Percentiles rank a stretch among this genome's conserved stretches.
phyloP scores from a whole-genome alignment of 2,113 vertebrate species.

The Hemiprocne comata region DNA sequence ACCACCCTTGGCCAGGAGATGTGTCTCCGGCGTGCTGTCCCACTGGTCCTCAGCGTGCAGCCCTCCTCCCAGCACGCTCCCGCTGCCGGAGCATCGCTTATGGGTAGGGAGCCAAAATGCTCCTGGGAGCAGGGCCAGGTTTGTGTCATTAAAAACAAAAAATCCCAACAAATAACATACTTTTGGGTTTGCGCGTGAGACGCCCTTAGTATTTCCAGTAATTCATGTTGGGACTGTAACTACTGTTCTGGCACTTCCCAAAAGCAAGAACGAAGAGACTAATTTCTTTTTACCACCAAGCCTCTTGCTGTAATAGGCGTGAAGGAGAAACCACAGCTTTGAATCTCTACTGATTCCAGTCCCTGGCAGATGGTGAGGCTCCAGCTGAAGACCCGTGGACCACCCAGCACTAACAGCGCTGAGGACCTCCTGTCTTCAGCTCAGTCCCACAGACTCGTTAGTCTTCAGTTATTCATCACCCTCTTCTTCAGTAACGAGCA shows the following conservation, averaged over 20 bases:
- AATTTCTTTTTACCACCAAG: neutral
- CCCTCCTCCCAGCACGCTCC: neutral
- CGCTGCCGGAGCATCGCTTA: accelerated
- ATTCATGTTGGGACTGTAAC: neutral
- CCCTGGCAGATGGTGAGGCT: neutral
- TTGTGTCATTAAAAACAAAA: constrained; percentile 40
- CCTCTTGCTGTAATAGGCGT: neutral
- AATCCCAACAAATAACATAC: constrained; percentile 13
- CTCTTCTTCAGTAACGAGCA: neutral
- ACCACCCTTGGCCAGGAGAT: accelerated
- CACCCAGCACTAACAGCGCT: neutral
- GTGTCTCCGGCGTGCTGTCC: accelerated
- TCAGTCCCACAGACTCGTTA: neutral
- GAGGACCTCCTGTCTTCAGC: neutral
- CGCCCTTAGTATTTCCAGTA: constrained; percentile 26
- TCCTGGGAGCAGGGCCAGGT: constrained; percentile 18
- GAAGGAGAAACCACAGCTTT: neutral
- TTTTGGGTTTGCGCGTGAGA: neutral
- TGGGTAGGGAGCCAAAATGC: neutral
- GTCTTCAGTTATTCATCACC: neutral
- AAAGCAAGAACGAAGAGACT: neutral
- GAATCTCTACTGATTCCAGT: neutral
- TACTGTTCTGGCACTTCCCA: constrained; percentile 28
- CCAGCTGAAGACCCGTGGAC: neutral
- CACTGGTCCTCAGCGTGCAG: neutral